A percentile compares a stretch with the other conserved stretches of the same genome.
Conservation (phyloP, 2,888 invertebrate species). For the Plagiodera versicolora region DNA sequence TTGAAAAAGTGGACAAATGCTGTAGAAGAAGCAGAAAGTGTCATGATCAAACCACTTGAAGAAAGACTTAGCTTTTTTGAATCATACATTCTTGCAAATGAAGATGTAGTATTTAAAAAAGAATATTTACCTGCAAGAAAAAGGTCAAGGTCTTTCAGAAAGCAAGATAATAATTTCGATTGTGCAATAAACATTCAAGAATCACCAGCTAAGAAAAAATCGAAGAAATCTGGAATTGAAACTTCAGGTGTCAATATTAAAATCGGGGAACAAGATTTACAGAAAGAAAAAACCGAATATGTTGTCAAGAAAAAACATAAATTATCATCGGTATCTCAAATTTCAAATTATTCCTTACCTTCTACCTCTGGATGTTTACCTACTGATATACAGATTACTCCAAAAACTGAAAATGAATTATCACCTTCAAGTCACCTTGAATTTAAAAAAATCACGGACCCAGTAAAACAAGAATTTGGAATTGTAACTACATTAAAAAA, state of each 20-base stretch:
- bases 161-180: neutral
- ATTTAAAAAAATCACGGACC: neutral
- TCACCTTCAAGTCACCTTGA: neutral
- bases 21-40: constrained; percentile 72
- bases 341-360: neutral
- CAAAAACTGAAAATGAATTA: neutral
- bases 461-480: neutral
- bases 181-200: neutral
- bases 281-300: constrained; percentile 11
- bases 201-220: neutral
- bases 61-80: constrained; percentile 61
- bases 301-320: constrained; percentile 1
- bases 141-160: constrained; percentile 12
- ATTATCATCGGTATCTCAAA: constrained; percentile 9
- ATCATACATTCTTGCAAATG: neutral
- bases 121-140: neutral
- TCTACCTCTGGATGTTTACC: neutral
- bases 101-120: neutral
- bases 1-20: constrained; percentile 66
- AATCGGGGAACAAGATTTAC: constrained; percentile 3
- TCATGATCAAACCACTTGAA: constrained; percentile 60
- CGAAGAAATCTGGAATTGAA: neutral
- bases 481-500: neutral
- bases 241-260: neutral
- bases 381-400: neutral